Percentiles rank a stretch among this genome's conserved stretches.
phyloP scores from a whole-genome alignment of 35 echinoderm and acorn worm species.

The Acanthaster planci region DNA sequence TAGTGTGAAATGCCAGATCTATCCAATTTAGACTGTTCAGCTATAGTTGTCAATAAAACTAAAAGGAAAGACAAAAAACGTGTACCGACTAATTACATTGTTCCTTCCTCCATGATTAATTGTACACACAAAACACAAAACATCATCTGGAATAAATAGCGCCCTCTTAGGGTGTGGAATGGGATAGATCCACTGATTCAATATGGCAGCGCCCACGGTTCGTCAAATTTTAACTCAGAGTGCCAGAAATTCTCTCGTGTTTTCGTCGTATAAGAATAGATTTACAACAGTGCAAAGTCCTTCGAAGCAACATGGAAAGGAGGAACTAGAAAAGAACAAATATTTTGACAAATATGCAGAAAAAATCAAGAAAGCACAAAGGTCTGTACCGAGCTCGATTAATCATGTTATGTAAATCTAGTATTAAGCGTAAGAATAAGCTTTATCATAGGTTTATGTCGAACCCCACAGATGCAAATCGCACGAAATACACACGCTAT shows the following conservation, averaged over 20 bases:
- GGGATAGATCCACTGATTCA: not conserved
- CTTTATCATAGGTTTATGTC: too few relatives aligned
- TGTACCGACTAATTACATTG: too few relatives aligned
- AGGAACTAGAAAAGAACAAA: slow-evolving; percentile 64
- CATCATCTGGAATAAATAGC: not conserved
- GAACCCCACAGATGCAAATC: too few relatives aligned
- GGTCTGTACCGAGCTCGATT: too few relatives aligned
- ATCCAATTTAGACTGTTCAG: too few relatives aligned
- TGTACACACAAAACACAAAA: too few relatives aligned
- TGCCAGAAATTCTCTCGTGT: slow-evolving; percentile 38
- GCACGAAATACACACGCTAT: too few relatives aligned
- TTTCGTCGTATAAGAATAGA: slow-evolving; percentile 26
- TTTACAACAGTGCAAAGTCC: not conserved
- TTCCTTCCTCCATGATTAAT: too few relatives aligned
- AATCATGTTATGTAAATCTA: too few relatives aligned
- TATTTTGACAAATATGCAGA: slow-evolving; percentile 82
- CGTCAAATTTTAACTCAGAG: slow-evolving; percentile 34
- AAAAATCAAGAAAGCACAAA: slow-evolving; percentile 79
- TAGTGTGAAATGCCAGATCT: not conserved
- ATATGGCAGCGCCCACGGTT: slow-evolving; percentile 62
- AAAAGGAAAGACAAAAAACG: too few relatives aligned
- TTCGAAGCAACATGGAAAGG: slow-evolving; percentile 33
- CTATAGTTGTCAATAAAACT: too few relatives aligned
- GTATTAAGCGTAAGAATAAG: too few relatives aligned
- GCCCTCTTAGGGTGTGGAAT: slow-evolving; percentile 15